A percentile compares a stretch with the other conserved stretches of the same genome.
Evolutionary conservation across 2,797 vertebrate species (phyloP).

Genomic region (Hypotaenidia okinawae): DNA sequence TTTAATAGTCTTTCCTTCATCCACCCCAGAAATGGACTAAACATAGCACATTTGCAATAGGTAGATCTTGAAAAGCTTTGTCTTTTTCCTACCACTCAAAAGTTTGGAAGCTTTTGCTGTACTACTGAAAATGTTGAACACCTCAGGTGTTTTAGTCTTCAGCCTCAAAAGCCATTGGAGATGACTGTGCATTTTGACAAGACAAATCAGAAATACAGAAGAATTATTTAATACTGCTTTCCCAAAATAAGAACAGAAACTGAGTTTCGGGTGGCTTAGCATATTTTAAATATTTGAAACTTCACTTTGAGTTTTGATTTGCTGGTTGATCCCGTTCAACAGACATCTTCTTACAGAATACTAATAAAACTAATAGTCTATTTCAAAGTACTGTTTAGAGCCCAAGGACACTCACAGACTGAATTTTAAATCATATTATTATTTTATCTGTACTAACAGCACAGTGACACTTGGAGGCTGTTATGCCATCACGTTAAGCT

Average conservation of each 20-base stretch:
- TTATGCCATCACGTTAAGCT: background rate
- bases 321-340: background rate
- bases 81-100: background rate
- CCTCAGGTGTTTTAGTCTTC: background rate
- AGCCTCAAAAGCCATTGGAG: background rate
- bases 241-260: background rate
- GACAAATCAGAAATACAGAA: background rate
- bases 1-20: background rate
- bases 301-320: background rate
- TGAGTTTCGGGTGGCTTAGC: background rate
- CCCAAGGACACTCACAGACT: background rate
- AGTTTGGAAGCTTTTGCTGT: background rate
- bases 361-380: background rate
- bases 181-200: background rate
- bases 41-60: background rate
- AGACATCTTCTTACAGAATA: background rate
- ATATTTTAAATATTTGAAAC: background rate
- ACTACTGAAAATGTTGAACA: background rate
- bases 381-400: background rate
- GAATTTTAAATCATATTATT: background rate
- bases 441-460: background rate
- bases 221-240: background rate
- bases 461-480: background rate
- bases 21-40: background rate
- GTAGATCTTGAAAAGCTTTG: background rate